A percentile compares a stretch with the other conserved stretches of the same genome.
These are phyloP conservation scores for Brachymystax lenok DNA, from an alignment of 2,797 vertebrate genomes.

Conservation along the genomic window DNA sequence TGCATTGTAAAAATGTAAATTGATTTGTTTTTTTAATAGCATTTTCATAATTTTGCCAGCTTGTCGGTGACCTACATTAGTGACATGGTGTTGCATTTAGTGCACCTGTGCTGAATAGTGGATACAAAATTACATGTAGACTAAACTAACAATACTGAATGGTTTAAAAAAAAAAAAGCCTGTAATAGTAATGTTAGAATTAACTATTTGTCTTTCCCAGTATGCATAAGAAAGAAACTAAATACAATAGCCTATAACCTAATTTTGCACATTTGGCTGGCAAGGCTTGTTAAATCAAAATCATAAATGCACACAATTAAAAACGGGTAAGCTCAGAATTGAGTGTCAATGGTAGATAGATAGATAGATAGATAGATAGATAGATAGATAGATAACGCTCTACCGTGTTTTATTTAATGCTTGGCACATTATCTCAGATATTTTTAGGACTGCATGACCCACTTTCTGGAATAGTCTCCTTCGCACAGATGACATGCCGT, in stretches of 20 bases:
- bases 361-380: too few species aligned
- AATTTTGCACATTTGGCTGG: not conserved
- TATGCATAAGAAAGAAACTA: not conserved
- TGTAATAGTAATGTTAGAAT: not conserved
- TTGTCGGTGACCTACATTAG: conserved; percentile 14
- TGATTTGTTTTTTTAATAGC: not conserved
- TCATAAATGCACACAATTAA: not conserved
- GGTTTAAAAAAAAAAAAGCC: too few species aligned
- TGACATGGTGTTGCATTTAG: not conserved
- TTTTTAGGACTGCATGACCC: conserved; percentile 23
- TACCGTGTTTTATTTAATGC: not conserved
- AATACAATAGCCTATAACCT: not conserved
- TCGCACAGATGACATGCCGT: not conserved
- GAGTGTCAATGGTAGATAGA: not conserved
- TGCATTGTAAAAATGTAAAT: not conserved
- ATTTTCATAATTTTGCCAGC: not conserved
- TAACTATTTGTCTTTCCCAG: not conserved
- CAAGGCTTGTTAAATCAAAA: not conserved
- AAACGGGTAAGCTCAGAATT: not conserved
- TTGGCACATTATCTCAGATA: not conserved
- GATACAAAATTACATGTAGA: not conserved
- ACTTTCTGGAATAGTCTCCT: conserved; percentile 16
- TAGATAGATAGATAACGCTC: not conserved
- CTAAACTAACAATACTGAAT: not conserved
- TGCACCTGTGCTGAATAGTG: conserved; percentile 1